Base-by-base conservation (phyloP, 2,113 vertebrate species). In the Amphiprion ocellaris region DNA sequence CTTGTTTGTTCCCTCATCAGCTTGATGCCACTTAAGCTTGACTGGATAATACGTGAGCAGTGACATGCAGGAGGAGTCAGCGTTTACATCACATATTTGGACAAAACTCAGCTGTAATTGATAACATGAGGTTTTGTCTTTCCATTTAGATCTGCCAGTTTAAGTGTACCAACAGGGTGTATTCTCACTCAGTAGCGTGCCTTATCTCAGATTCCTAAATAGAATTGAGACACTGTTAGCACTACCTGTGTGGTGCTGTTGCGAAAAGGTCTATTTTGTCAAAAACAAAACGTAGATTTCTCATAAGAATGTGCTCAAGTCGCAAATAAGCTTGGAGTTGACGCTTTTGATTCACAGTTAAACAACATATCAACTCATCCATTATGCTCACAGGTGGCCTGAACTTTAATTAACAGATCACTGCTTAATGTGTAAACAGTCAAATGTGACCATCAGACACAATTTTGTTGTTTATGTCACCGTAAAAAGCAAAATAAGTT, bases 1-100 rank as follows among this genome's bases (percentile, higher is more conserved):
- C 74, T 66, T 78, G 59, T 74, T 81, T 70, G 4, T 58, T 73
- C 79, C 47, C 75, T 77, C 74, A 33, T 73, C 63, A 58, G 77
- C 81, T 58, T 64, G 46, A 47, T 23, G 49, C 65, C 33, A 5
- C 16, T 76, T 52, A 17, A 16, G 1, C 71, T 49, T 23, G 15
- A 41, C 41, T 21, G 14, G 26, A 23, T 79, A 66, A 65, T 41
- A 60, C 24, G 14, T 16, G 69, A 83, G 47, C 61, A 16, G 15
- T 21, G 39, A 55, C 39, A 2, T 24, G 19, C 33, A 56, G 15
- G 24, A 24, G 5, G 41, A 49, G 21, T 15, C 12, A 15, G 12
- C 16, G 16, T 47, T 16, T 3, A 12, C 46, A 15, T 16, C 15
- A 15, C 12, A 47, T 47, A 47, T 16, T 16, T 49, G 47, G 47